A percentile compares a stretch with the other conserved stretches of the same genome.
phyloP scores from a whole-genome alignment of 2,888 invertebrate species.

The Barypeithes pellucidus region DNA sequence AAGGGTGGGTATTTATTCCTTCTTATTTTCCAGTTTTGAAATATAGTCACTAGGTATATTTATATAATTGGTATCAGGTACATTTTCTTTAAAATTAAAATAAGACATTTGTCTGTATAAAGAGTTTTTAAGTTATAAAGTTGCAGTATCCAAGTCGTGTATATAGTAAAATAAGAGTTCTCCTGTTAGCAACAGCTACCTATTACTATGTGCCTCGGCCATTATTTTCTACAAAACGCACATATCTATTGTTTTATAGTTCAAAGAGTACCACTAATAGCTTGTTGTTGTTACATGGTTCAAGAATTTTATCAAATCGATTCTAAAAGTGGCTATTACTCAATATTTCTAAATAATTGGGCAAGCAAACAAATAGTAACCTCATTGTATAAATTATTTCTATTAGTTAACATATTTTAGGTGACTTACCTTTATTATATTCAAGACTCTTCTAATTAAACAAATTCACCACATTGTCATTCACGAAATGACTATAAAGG shows the following conservation, averaged over 20 bases:
- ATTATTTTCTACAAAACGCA: not conserved
- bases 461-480: conserved; percentile 3
- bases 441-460: not conserved
- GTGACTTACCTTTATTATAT: conserved; percentile 3
- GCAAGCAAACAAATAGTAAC: conserved; percentile 3
- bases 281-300: not conserved
- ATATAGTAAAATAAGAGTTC: too few species aligned
- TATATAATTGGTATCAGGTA: too few species aligned
- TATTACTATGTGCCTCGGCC: too few species aligned
- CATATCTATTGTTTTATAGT: not conserved
- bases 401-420: not conserved
- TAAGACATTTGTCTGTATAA: too few species aligned
- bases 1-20: too few species aligned
- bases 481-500: not conserved
- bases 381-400: conserved; percentile 5
- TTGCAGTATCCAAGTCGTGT: too few species aligned
- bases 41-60: too few species aligned
- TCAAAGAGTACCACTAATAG: not conserved
- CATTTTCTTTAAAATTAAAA: too few species aligned
- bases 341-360: not conserved
- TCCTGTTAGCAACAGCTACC: too few species aligned
- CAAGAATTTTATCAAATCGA: conserved; percentile 3
- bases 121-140: too few species aligned
- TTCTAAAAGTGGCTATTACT: not conserved
- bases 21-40: too few species aligned